Base-by-base conservation (phyloP, 2,888 invertebrate species). In the Oscheius sp. region DNA sequence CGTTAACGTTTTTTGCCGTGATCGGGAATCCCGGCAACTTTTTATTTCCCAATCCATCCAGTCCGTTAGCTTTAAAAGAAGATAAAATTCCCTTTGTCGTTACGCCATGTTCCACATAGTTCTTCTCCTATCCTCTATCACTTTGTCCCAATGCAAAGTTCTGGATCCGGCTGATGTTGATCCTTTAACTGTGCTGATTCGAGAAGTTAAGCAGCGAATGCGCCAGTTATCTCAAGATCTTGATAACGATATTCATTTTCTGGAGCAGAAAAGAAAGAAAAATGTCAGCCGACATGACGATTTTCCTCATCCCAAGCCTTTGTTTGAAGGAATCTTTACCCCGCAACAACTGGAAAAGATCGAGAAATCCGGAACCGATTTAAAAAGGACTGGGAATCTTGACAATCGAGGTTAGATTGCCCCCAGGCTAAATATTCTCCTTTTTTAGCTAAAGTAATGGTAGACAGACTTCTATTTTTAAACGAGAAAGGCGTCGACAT, bases 151-250 rank as follows among this genome's bases (percentile, higher is more conserved):
- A 16, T n/a, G 49, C n/a, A 35, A 23, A 29, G 18, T 52, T 35
- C 16, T 52, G 25, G 66, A 66, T 66, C 52, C 66, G n/a, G 66
- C 66, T 2, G 66, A 66, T 35, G 49, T 66, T 18, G 66, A 66
- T 29, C 66, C 66, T 5, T 49, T 66, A 16, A 52, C 66, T 18
- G 66, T 66, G 6, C 66, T 66, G 2, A 66, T 66, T 7, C 21
- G 49, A 25, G 66, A 66, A 49, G 27, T 66, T 1, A 66, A 66
- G 21, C 27, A 49, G 9, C 12, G 52, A 25, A 66, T 66, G 52
- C 25, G 35, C 5, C 27, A 46, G 13, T 16, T 66, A 9, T 66
- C 66, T 18, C 25, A 49, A n/a, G 35, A 66, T 3, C 1, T 66
- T 6, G 66, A 66, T 7, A 49, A 66, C 25, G 66, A 66, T 21